Base-by-base conservation (phyloP, 2,888 invertebrate genomes). In the Neocrepidodera transversa region DNA sequence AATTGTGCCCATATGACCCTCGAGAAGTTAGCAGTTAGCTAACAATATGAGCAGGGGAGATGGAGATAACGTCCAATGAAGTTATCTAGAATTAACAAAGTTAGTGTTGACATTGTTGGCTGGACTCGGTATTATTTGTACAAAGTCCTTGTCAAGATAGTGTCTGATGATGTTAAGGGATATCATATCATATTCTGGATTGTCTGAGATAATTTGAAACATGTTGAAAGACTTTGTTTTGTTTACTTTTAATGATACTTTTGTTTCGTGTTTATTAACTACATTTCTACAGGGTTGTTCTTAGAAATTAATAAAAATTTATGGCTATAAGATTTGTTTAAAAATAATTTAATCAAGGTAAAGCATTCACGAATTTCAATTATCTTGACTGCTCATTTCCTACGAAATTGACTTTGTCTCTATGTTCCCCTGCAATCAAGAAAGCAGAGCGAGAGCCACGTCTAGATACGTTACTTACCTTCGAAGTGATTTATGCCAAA, bases 401-500 rank as follows among this genome's bases (percentile, higher is more conserved):
- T 8, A 38, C 38, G 1, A 45, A 45, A 45, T 45, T 45, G 45
- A 45, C 45, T 45, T 45, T 26, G 45, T 45, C 45, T 26, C 45
- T 2, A 16, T 20, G 20, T 23, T 23, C 20, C 23, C 8, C 11
- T 11, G 20, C 20, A 23, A 7, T 26, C 26, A 3, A 23, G 26
- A 20, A 26, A 17, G 35, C 45, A 23, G 53, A n/a, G 26, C 30
- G n/a, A n/a, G 30, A 35, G 17, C 17, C 14, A 2, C 8, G 26
- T 8, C 42, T 28, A 7, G 45, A 26, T 28, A 45, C 45, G n/a
- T 13, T 26, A 43, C 26, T 49, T 52, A 60, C 57, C 55, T 51
- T 59, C 45, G 38, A 51, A 62, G 56, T 66, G 66, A 64, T 66
- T 63, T 64, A 64, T 63, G 63, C 56, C 59, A 64, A 66, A 66